Percentiles rank a stretch among this genome's conserved stretches.
Evolutionary conservation across 2,888 invertebrate genomes (phyloP).

Genomic region (Rhodophaea formosa): DNA sequence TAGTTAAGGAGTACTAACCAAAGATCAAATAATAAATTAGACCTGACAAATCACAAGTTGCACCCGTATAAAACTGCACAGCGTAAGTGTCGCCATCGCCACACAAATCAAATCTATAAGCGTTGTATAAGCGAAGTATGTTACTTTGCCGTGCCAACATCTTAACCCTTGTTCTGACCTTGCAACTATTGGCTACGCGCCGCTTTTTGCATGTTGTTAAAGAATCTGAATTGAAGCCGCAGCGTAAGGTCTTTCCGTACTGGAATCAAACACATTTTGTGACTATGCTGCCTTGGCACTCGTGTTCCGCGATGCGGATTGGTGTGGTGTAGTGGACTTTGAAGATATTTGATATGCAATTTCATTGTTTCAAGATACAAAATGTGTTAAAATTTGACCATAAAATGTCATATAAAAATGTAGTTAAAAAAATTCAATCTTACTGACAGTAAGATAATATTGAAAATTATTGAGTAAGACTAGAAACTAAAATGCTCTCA

Average conservation of each 20-base stretch:
- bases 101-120: slow-evolving; percentile 64
- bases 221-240: slow-evolving; percentile 97
- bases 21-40: not conserved
- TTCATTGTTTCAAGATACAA: not conserved
- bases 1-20: not conserved
- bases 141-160: slow-evolving; percentile 68
- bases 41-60: slow-evolving; percentile 6
- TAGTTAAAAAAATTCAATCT: too few species aligned
- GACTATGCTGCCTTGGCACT: slow-evolving; percentile 50
- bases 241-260: slow-evolving; percentile 98
- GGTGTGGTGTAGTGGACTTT: slow-evolving; percentile 26
- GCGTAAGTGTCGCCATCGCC: slow-evolving; percentile 60
- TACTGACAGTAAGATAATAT: too few species aligned
- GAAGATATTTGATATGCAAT: slow-evolving; percentile 20
- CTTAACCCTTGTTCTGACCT: slow-evolving; percentile 48
- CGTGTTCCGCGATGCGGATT: slow-evolving; percentile 28
- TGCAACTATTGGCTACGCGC: slow-evolving; percentile 89
- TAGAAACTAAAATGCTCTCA: too few species aligned
- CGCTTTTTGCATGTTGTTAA: slow-evolving; percentile 94
- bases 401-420: too few species aligned
- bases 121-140: slow-evolving; percentile 69
- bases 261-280: slow-evolving; percentile 82
- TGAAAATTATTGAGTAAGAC: too few species aligned
- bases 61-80: slow-evolving; percentile 62
- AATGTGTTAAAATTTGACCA: not conserved